Base-by-base conservation (phyloP, 2,888 invertebrate species). In the Drosophila gaucha region DNA sequence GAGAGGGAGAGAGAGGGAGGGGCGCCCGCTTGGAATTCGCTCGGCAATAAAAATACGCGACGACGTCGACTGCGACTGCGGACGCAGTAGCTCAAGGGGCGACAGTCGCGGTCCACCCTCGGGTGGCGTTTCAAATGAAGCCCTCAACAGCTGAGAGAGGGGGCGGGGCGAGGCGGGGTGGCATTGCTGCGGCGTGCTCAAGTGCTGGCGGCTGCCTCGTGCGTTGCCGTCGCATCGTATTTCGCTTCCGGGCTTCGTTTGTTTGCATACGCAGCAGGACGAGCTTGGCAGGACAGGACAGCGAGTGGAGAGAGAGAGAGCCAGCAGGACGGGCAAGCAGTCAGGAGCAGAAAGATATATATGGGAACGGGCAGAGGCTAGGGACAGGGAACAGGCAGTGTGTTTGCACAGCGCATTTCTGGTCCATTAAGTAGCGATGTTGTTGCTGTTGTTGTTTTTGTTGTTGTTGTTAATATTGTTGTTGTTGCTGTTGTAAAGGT, bases 381-480 rank as follows among this genome's bases (percentile, higher is more conserved):
- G 24, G 41, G 14, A 26, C 36, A 38, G 36, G 31, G 28, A 18
- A 57, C 22, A 36, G 46, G 35, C 55, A 28, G 44, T 64, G 67
- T 86, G 88, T 85, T 85, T 88, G 88, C 86, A 72, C 78, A 78
- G 76, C 86, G 88, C 80, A 85, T 85, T 82, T 85, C 84, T 83
- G 84, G 84, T 88, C 84, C 84, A 85, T 85, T 88, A 88, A 86
- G 86, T 83, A 80, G 84, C 80, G 67, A 35, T 62, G 74, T 66
- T 57, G 35, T 52, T 57, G 43, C 14, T 57, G 39, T 49, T 74
- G 57, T 22, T 47, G 36, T 28, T 73, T 41, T 18, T 74, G 35
- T 30, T 63, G 51, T 28, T 49, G 35, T 8, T 35, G 12, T 26
- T 49, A 12, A 2, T 60, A 47, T 36, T 63, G 24, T 4, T 65